Percentiles rank a stretch among this genome's conserved stretches.
Conservation (phyloP, 2,797 vertebrate genomes). For the Avahi laniger region DNA sequence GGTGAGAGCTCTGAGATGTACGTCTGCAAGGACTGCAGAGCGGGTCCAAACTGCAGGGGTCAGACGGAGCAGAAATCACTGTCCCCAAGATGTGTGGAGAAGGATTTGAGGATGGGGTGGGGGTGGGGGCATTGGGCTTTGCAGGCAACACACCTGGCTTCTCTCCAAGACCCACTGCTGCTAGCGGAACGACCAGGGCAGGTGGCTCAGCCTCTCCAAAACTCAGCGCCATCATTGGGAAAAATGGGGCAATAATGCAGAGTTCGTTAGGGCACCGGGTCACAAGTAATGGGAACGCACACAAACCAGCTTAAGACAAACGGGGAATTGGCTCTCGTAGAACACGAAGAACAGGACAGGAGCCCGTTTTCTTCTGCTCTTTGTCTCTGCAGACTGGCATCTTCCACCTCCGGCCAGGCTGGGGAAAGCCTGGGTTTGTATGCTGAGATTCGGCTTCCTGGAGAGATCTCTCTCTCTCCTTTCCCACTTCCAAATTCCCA, state of each 20-base stretch:
- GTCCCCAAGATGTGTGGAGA: background rate
- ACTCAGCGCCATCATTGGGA: background rate
- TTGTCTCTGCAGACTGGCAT: background rate
- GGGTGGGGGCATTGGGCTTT: background rate
- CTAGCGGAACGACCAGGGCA: background rate
- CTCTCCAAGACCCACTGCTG: background rate
- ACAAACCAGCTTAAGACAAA: background rate
- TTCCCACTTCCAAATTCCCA: background rate
- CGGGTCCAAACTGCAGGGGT: background rate
- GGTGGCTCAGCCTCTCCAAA: background rate
- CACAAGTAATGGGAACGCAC: background rate
- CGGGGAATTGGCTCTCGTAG: background rate
- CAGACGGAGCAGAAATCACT: background rate
- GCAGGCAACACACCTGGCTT: background rate
- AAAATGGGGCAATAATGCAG: background rate
- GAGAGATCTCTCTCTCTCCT: background rate
- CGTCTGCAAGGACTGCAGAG: fast-evolving
- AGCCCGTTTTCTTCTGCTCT: background rate
- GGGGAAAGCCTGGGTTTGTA: background rate
- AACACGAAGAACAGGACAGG: background rate
- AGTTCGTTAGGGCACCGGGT: background rate
- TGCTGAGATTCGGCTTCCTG: background rate
- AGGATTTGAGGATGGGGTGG: background rate
- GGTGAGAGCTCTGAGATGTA: background rate
- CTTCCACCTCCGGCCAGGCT: background rate